Evolutionary conservation across 1,140 invertebrate species (phyloP).

Genomic region (Conus betulinus): DNA sequence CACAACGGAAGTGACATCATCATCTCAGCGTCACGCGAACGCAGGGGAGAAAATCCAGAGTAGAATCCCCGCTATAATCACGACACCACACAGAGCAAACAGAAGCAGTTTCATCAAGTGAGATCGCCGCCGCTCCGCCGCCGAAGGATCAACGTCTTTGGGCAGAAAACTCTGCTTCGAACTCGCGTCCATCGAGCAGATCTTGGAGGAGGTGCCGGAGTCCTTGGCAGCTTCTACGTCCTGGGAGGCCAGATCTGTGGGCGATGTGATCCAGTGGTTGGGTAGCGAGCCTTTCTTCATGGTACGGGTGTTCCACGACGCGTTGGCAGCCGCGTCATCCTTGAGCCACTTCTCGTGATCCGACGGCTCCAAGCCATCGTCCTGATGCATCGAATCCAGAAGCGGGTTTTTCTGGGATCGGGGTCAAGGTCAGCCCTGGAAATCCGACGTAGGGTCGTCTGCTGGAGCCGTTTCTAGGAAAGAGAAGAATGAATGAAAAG

Average conservation of each 20-base stretch:
- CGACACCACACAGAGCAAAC: conserved; percentile 11
- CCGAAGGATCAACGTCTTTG: not conserved
- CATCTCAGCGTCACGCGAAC: not conserved
- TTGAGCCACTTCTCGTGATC: conserved; percentile 1
- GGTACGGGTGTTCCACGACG: not conserved
- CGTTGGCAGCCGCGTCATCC: not conserved
- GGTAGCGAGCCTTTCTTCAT: not conserved
- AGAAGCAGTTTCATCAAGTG: not conserved
- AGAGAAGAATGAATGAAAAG: not conserved
- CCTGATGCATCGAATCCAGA: not conserved
- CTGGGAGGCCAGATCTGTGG: not conserved
- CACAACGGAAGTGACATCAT: no score
- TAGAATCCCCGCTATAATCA: conserved; percentile 6
- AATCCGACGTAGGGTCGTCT: not conserved
- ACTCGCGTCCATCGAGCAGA: not conserved
- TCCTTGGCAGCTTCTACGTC: not conserved
- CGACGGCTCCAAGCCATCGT: not conserved
- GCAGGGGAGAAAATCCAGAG: conserved; percentile 8
- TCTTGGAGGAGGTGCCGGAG: not conserved
- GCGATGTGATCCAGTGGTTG: not conserved
- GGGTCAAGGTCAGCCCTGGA: conserved; percentile 15
- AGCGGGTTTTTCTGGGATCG: conserved; percentile 12
- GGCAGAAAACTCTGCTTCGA: conserved; percentile 5
- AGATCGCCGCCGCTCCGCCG: not conserved
- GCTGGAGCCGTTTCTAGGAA: not conserved